Conservation (phyloP, 1,140 invertebrate genomes). For the Aplysia californica region DNA sequence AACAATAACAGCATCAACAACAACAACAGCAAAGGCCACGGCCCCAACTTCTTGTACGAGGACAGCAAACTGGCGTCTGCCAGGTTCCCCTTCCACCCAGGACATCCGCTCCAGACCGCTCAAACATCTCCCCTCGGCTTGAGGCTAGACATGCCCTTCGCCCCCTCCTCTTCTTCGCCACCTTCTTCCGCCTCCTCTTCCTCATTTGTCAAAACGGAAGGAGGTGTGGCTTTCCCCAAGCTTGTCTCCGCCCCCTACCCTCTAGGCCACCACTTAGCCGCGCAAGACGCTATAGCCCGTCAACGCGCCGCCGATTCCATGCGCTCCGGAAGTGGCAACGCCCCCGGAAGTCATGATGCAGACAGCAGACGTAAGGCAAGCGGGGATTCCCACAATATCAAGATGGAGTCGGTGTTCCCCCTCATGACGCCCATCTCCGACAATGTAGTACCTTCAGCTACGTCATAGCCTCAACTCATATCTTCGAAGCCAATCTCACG, state of each 20-base stretch:
- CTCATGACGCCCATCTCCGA: slow-evolving; percentile 7
- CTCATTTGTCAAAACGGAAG: slow-evolving; percentile 2
- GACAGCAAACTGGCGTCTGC: slow-evolving; percentile 16
- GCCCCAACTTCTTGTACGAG: slow-evolving; percentile 25
- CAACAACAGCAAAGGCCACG: slow-evolving; percentile 6
- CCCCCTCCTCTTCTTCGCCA: slow-evolving; percentile 1
- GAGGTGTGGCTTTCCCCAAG: slow-evolving; percentile 9
- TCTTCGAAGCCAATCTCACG: too few species aligned
- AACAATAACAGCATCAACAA: slow-evolving; percentile 9
- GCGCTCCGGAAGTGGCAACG: not conserved
- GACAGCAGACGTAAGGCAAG: slow-evolving; percentile 12
- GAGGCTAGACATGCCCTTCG: not conserved
- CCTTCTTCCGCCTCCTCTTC: too few species aligned
- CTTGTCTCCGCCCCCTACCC: not conserved
- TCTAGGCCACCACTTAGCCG: not conserved
- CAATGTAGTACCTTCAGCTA: too few species aligned
- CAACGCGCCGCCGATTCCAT: not conserved
- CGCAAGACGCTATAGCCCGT: slow-evolving; percentile 2
- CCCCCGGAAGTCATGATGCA: not conserved
- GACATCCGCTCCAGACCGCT: not conserved
- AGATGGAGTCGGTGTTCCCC: slow-evolving; percentile 19
- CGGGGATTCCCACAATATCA: not conserved
- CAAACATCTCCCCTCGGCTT: not conserved
- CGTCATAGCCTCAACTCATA: too few species aligned
- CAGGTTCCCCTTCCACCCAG: slow-evolving; percentile 11